Evolutionary conservation across 1,140 invertebrate species (phyloP), one percentile per base, ranked within the genome.

Genomic region (Apocrypta bakeri): DNA sequence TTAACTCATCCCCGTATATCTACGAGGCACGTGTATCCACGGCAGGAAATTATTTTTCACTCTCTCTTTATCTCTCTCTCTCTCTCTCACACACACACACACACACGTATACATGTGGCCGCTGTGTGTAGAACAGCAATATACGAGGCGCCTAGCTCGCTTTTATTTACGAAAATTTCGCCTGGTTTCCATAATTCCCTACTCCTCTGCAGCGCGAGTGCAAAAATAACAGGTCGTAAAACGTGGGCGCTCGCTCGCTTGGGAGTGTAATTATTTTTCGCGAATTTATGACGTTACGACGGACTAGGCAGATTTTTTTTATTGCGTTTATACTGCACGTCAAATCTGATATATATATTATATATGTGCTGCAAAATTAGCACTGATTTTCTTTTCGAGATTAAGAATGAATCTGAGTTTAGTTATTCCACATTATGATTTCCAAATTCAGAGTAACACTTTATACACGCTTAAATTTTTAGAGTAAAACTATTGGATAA

Each of bases 41-140:
- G 84, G 83, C 87, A 88, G 88, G 88, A 90, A 90, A 91, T 91
- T 90, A 91, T 91, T 91, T 91, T 90, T 90, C 89, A 88, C 89
- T 87, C 88, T 90, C 86, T 83, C 48, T 56, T 1, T 42, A 12
- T 9, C 33, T 37, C 33, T 37, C 33, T 2, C 33, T 37, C 33
- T 37, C 33, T 37, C 33, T 37, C 48, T 56, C 48, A 4, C 48
- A 17, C 11, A 17, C 14, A 17, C 0, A 6, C 48, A 21, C 14
- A 56, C 12, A 42, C 12, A 42, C 48, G 42, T 42, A 42, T 42
- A 42, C 12, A 42, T 42, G 11, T 42, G 12, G 11, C 12, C 1
- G 7, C 1, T 42, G 11, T 31, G 56, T 24, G 2, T 64, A 25
- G n/a, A n/a, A n/a, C 6, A 6, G 66, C 8, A 66, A 42, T n/a